Evolutionary conservation across 2,888 invertebrate species (phyloP), one percentile per base, ranked within the genome.

Genomic region (Apodemia hepburni): DNA sequence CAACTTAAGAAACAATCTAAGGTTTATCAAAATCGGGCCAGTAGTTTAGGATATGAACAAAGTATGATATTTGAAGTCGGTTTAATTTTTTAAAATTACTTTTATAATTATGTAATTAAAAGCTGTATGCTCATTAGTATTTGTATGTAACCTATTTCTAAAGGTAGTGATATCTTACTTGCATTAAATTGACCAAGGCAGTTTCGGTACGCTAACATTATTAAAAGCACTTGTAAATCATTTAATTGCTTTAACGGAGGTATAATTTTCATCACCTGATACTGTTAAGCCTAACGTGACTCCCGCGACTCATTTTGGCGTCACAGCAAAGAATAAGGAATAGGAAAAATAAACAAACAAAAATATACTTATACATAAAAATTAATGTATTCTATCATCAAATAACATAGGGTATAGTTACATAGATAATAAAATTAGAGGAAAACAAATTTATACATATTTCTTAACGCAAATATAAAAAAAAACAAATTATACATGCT

Each of bases 401-500:
- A 42, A 90, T 90, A 90, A 90, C 90, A 90, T 90, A 90, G 81
- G 80, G 85, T 87, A 87, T 87, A 87, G 84, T 88, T 88, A 90
- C 89, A 90, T 87, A 86, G 85, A 88, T 85, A 90, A 90, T 88
- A 91, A 89, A 88, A 89, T 90, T 87, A 89, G 76, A 84, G 80
- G 82, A 89, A 91, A 91, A 90, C 89, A 90, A 90, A 84, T 88
- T 90, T 89, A 87, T 89, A 89, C 87, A 88, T 88, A 89, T 85
- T 83, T 81, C 88, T 89, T 89, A 90, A 89, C 84, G 84, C 85
- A 82, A 87, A 84, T 83, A 83, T 85, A 84, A 82, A 80, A 82
- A 79, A 87, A 88, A 89, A 87, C 86, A 90, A 89, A 87, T 82
- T 81, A 85, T 89, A 90, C 89, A 90, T 78, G 80, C 82, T 85